These are phyloP conservation scores for Falco columbarius DNA, from an alignment of 2,797 vertebrate species.

Conservation along the genomic window DNA sequence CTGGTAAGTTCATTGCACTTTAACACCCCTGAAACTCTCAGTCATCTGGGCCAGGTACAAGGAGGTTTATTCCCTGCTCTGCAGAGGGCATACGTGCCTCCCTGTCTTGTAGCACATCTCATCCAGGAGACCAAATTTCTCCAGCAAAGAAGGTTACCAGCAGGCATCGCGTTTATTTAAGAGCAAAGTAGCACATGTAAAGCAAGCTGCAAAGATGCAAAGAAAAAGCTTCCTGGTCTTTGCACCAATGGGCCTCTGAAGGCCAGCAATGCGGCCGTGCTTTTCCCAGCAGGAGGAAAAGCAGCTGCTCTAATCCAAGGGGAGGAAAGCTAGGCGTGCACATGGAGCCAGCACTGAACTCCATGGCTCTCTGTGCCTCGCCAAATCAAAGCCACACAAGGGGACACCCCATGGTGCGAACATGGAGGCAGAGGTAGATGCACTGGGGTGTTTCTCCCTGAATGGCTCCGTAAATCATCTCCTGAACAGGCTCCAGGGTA, in stretches of 20 bases:
- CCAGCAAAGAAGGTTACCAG: background rate
- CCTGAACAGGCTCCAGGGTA: background rate
- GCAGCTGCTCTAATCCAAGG: background rate
- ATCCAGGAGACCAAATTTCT: background rate
- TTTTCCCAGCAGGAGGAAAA: background rate
- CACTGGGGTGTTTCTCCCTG: background rate
- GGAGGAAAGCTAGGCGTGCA: background rate
- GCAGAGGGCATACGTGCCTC: background rate
- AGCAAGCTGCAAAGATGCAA: background rate
- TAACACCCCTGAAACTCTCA: background rate
- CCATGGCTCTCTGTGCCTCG: background rate
- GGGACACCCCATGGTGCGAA: fast-evolving
- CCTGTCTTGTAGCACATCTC: background rate
- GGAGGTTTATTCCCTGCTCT: background rate
- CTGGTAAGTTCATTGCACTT: background rate
- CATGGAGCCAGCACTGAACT: fast-evolving
- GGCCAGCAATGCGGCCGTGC: background rate
- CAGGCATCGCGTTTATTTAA: background rate
- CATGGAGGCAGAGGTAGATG: background rate
- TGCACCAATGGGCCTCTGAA: background rate
- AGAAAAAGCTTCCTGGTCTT: background rate
- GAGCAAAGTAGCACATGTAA: background rate
- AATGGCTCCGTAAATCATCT: background rate
- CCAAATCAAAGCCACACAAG: fast-evolving
- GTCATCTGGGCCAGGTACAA: background rate